Percentiles rank a stretch among this genome's conserved stretches.
phyloP scores from a whole-genome alignment of 2,797 vertebrate species.

The Manis crassicaudata region DNA sequence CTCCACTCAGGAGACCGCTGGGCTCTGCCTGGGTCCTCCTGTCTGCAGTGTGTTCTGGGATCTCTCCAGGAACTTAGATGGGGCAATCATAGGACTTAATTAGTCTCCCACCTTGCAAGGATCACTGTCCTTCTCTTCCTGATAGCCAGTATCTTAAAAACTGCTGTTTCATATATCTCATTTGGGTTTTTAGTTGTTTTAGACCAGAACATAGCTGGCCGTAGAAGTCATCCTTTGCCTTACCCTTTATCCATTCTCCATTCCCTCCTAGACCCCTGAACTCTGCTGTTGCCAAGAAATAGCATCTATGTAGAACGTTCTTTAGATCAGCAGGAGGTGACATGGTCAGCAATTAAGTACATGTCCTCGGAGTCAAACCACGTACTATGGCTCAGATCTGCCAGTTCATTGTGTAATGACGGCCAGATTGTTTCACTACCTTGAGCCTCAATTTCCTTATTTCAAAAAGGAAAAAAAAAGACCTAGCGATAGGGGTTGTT shows the following conservation, averaged over 20 bases:
- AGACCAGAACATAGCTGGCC: neutral
- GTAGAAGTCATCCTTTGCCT: neutral
- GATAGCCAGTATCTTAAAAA: neutral
- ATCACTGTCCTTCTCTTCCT: neutral
- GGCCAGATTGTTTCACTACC: conserved; percentile 30
- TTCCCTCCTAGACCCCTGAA: neutral
- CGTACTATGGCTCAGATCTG: neutral
- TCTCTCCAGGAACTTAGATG: neutral
- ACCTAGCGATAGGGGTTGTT: neutral
- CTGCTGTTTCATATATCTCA: neutral
- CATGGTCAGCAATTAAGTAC: neutral
- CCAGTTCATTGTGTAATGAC: neutral
- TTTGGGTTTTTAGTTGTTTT: neutral
- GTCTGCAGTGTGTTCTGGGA: neutral
- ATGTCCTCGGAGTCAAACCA: neutral
- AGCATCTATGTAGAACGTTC: neutral
- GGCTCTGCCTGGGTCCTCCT: neutral
- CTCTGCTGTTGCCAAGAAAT: neutral
- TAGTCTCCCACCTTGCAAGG: neutral
- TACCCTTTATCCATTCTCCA: neutral
- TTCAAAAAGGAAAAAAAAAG: neutral
- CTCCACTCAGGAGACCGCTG: neutral
- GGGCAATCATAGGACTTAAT: neutral
- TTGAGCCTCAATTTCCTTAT: conserved; percentile 28
- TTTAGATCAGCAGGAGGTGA: neutral